Percentiles rank a stretch among this genome's conserved stretches.
Conservation (phyloP, 2,888 invertebrate species). For the Melipona bicolor region DNA sequence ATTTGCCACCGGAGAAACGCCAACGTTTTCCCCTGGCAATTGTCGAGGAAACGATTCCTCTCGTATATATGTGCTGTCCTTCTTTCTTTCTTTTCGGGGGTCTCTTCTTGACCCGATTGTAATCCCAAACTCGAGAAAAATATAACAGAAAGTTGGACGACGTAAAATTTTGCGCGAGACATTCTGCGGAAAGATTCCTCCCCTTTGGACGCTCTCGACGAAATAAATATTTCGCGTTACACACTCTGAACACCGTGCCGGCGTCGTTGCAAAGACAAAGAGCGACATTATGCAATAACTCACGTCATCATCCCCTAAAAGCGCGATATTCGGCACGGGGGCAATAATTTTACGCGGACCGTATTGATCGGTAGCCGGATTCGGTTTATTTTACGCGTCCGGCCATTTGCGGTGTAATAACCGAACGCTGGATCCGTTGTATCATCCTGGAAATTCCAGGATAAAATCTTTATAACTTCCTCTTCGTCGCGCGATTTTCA, state of each 20-base stretch:
- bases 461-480: neutral
- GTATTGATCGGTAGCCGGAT: conserved; percentile 37
- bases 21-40: neutral
- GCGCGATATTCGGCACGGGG: neutral
- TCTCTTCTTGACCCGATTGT: neutral
- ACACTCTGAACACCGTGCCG: neutral
- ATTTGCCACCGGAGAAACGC: neutral
- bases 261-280: neutral
- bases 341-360: conserved; percentile 29
- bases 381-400: conserved; percentile 35
- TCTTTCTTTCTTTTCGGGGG: neutral
- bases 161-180: neutral
- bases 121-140: neutral
- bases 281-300: neutral
- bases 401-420: conserved; percentile 17
- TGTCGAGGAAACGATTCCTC: neutral
- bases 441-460: conserved; percentile 6
- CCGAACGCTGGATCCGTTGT: neutral
- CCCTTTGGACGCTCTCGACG: neutral
- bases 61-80: neutral
- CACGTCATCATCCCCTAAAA: neutral
- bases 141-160: neutral
- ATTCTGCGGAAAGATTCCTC: neutral
- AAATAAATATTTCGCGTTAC: neutral
- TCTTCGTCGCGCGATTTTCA: neutral